phyloP scores from a whole-genome alignment of 2,797 vertebrate species.

The Monodelphis domestica region DNA sequence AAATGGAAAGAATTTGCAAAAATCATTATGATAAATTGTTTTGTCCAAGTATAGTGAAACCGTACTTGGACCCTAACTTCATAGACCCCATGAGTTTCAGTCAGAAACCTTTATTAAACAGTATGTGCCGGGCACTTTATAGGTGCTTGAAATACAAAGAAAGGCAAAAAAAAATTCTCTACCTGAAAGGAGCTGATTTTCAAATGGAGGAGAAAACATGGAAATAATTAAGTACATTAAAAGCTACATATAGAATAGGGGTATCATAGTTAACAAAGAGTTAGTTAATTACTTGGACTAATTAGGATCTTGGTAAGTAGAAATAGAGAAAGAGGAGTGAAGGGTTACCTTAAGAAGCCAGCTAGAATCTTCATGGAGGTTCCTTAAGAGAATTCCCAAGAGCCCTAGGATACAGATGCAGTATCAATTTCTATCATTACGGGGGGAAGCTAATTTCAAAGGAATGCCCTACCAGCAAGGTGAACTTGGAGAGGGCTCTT shows the following conservation, averaged over 20 bases:
- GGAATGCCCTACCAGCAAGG: background rate
- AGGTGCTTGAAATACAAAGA: background rate
- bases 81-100: too few species aligned
- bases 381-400: too few species aligned
- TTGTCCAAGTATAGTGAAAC: background rate
- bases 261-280: too few species aligned
- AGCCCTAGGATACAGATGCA: too few species aligned
- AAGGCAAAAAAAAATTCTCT: background rate
- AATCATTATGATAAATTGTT: background rate
- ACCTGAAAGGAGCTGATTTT: background rate
- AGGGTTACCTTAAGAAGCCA: too few species aligned
- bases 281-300: too few species aligned
- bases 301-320: too few species aligned
- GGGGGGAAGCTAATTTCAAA: background rate
- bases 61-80: background rate
- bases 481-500: background rate
- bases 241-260: background rate
- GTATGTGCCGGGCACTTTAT: background rate
- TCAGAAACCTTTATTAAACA: background rate
- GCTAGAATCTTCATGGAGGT: too few species aligned
- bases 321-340: too few species aligned
- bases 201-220: background rate
- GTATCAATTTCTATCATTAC: too few species aligned
- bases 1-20: background rate
- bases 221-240: background rate